Conservation (phyloP, 2,113 vertebrate genomes). For the Tricholaema leucomelas region DNA sequence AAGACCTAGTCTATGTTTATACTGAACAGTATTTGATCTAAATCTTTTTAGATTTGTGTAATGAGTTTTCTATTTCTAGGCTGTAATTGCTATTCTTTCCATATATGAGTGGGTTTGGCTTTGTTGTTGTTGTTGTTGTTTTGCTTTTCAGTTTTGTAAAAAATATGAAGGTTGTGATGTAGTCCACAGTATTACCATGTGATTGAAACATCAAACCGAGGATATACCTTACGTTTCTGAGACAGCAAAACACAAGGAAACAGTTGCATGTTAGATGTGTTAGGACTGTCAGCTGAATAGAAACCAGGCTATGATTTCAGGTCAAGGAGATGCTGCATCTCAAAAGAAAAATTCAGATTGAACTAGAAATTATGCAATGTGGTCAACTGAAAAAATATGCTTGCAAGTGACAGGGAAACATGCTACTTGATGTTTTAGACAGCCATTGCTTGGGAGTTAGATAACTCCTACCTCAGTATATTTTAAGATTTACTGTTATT, state of each 20-base stretch:
- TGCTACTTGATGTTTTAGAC: background rate
- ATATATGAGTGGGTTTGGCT: rapidly evolving
- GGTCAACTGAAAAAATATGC: background rate
- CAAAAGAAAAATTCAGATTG: background rate
- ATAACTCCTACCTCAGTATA: background rate
- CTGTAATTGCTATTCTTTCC: background rate
- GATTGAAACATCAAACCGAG: background rate
- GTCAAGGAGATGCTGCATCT: background rate
- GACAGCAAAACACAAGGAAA: background rate
- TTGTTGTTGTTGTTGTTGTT: background rate
- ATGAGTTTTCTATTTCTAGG: rapidly evolving
- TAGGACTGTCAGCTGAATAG: background rate
- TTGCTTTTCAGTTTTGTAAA: background rate
- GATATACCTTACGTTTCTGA: background rate
- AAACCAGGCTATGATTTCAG: background rate
- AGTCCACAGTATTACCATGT: background rate
- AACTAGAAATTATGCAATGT: background rate
- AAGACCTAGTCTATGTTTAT: background rate
- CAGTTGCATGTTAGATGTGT: background rate
- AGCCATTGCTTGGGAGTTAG: background rate
- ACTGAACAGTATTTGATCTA: background rate
- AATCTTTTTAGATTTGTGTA: background rate
- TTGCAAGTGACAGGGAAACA: background rate
- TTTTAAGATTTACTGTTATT: background rate
- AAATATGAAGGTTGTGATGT: background rate